Evolutionary conservation across 2,797 vertebrate species (phyloP), one percentile per base, ranked within the genome.

Genomic region (Adrianichthys oophorus): DNA sequence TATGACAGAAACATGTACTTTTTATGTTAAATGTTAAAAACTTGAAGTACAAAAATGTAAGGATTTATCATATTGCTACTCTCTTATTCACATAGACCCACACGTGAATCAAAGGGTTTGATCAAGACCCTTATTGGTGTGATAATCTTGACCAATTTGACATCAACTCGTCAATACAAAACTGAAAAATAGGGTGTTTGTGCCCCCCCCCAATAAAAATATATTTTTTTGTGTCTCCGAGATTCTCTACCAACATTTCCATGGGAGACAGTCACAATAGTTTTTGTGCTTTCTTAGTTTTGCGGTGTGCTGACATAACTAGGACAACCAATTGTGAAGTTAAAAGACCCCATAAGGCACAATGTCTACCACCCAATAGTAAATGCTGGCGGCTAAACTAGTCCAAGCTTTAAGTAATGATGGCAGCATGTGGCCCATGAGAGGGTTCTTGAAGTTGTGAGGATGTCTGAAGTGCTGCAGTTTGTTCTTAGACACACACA

Each of bases 271-370:
- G 24, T 47, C 66, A 65, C 15, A 13, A 52, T 59, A 72, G 60
- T 52, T 48, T 77, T 72, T 73, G 57, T 60, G 56, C 23, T 6
- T 56, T 56, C 48, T 66, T 41, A 48, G 54, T 72, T 68, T 56
- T 40, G 32, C 60, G 55, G 70, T 71, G 55, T 26, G 59, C 48
- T 87, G 85, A 87, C 84, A 89, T 79, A 89, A 85, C 71, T 87
- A 68, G 85, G 87, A 77, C 85, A 87, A 70, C 68, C 80, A 76
- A 72, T 85, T 83, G 83, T 85, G 72, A 79, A 77, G 80, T 84
- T 82, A 79, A 84, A 85, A 82, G 78, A 83, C 50, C 80, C 80
- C 72, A 76, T 69, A 79, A 82, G 76, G 70, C 65, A 76, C 49
- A 79, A 56, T 59, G 70, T 78, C 75, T 78, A 78, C 78, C 72